Evolutionary conservation across 2,797 vertebrate species (phyloP), one percentile per base, ranked within the genome.

Genomic region (Macropus fuliginosus): DNA sequence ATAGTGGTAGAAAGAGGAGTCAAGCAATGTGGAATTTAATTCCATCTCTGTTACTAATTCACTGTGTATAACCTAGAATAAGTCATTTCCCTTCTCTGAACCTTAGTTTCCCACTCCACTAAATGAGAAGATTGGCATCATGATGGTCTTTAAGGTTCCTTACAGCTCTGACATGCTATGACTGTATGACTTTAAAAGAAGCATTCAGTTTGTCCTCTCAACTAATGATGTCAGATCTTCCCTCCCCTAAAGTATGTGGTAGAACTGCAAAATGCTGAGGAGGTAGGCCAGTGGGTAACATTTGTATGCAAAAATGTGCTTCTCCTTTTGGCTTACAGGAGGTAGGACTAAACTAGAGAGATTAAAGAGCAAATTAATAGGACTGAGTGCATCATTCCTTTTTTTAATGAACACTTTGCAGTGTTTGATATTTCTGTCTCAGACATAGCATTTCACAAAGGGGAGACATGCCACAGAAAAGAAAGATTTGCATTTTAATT

Each of bases 321-420:
- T 95, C 96, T 96, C 93, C 90, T 55, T 95, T 93, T 97, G 94
- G 97, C 74, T 96, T 95, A 87, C 54, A 62, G 34, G 81, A 96
- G 97, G 89, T 28, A 90, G 29, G n/a, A 50, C 11, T 95, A 90
- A 97, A 97, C 11, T 46, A 96, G 0, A 91, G 55, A 97, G 90
- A 94, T 96, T 56, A 96, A 96, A 97, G 93, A 96, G 27, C 87
- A 95, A 94, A 96, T 96, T 97, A 94, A 96, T 94, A 92, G 94
- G 31, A 97, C 90, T 54, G 90, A 97, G 91, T 87, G 55, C 94
- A 93, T 96, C 40, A 34, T 95, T 54, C 56, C 62, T 93, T 95
- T 95, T 92, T 95, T 91, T 94, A 55, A 95, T 40, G 54, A 97
- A 95, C 6, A 55, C 50, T 92, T 89, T 54, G 8, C 50, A 96